Evolutionary conservation across 2,888 invertebrate genomes (phyloP).

Genomic region (Aphodius sticticus): DNA sequence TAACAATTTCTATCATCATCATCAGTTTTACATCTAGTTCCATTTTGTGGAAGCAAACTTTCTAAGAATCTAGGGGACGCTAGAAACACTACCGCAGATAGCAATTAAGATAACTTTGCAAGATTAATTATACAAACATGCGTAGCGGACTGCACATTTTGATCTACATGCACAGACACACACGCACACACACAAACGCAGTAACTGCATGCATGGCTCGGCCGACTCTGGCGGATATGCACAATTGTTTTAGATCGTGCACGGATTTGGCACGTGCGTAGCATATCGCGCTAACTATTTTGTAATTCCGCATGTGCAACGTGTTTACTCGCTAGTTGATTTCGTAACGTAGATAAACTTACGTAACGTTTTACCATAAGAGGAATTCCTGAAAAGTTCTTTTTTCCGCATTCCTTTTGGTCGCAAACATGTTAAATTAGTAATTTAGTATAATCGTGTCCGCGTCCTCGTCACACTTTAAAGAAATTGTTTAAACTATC

Average conservation of each 20-base stretch:
- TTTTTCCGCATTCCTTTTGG: slow-evolving; percentile 27
- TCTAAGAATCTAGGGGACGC: neutral
- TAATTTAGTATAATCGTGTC: too few species aligned
- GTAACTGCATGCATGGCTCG: slow-evolving; percentile 6
- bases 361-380: neutral
- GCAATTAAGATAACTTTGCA: slow-evolving; percentile 17
- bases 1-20: too few species aligned
- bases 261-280: slow-evolving; percentile 35
- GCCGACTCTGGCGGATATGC: slow-evolving; percentile 28
- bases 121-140: slow-evolving; percentile 35
- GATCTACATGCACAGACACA: slow-evolving; percentile 20
- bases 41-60: neutral
- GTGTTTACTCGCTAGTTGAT: slow-evolving; percentile 4
- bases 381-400: slow-evolving; percentile 7
- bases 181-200: neutral
- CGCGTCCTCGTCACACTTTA: too few species aligned
- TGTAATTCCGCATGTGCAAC: slow-evolving; percentile 29
- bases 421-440: slow-evolving; percentile 8
- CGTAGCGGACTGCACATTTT: slow-evolving; percentile 27
- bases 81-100: neutral
- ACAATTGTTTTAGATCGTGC: slow-evolving; percentile 38
- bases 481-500: too few species aligned
- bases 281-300: slow-evolving; percentile 34
- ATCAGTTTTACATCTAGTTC: too few species aligned
- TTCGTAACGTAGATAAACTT: neutral